Evolutionary conservation across 2,888 invertebrate species (phyloP), one percentile per base, ranked within the genome.

Genomic region (Agelastica alni): DNA sequence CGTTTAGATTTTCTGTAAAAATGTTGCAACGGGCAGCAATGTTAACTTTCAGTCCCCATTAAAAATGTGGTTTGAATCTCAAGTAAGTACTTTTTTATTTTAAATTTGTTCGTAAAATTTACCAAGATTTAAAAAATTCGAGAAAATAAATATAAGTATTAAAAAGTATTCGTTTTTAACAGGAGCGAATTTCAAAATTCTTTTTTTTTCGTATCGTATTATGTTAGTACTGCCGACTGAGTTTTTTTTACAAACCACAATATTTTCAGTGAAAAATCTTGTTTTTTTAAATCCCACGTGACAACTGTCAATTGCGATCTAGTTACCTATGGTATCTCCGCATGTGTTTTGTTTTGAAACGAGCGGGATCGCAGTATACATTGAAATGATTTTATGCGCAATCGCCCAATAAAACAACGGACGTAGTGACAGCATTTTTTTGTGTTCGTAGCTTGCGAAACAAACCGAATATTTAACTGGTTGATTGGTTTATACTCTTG

Each of bases 331-430:
- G 74, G 70, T 70, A 75, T 75, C 74, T 74, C 73, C 72, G 75
- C 76, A 76, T 76, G 75, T 76, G 77, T 77, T 77, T 77, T 77
- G 77, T 77, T 77, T 77, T 76, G 76, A 77, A 76, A 75, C 75
- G 74, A 75, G 75, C 75, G 75, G 75, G 73, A 75, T 75, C 72
- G 71, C 74, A 71, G 71, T 74, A 71, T 75, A 76, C 76, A 76
- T 76, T 76, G 74, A 75, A 77, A 77, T 77, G 73, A 75, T 74
- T 76, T 73, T 75, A 73, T 72, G 72, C 71, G 65, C 72, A 70
- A 71, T 74, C 63, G 75, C 52, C 73, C 75, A 76, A 63, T 56
- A 53, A 51, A 64, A 44, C 63, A n/a, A 60, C 66, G 53, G 42
- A 43, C 59, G 51, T 56, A 46, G 51, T 37, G 48, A 31, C 44